Evolutionary conservation across 2,113 vertebrate genomes (phyloP), one percentile per base, ranked within the genome.

Genomic region (Petromus typicus): DNA sequence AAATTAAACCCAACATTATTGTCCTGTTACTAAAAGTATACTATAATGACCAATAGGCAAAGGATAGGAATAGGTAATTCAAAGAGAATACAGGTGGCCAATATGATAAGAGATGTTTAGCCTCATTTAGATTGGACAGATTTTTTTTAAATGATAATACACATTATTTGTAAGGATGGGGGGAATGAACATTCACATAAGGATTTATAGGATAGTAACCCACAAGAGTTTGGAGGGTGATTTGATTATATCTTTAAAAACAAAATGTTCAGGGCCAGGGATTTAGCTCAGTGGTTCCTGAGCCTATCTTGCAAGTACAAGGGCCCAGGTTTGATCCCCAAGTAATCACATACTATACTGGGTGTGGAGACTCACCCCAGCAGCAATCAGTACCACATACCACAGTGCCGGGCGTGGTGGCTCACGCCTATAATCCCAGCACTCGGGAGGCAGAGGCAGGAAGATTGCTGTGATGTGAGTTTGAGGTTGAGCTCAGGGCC

Each of bases 241-340:
- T 88, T 93, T 95, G 54, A 56, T 56, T 11, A 9, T 94, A 88
- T 63, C 37, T 94, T 93, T 85, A 45, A 85, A 94, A 79, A 78
- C 27, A 75, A 94, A 90, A 69, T 59, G 9, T 82, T 89, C 45
- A 66, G 48, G 48, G 48, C 48, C 10, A 10, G 48, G 10, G 48
- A 51, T 51, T 51, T 51, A 51, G 48, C 48, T 51, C 48, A 51
- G 48, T 51, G 48, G 48, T 51, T 51, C 48, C 48, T 7, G 48
- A 5, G 48, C 48, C 48, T 51, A 10, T 10, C 48, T 51, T 51
- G 48, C 48, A 51, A 51, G 48, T 10, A 7, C 48, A 51, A 51
- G 48, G 48, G 5, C 48, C 48, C 10, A 10, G 10, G 48, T 51
- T 51, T 10, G 10, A 51, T 51, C 48, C 48, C 48, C n/a, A n/a